These are phyloP conservation scores for Onychostruthus taczanowskii DNA, from an alignment of 2,113 vertebrate genomes.

Conservation along the genomic window DNA sequence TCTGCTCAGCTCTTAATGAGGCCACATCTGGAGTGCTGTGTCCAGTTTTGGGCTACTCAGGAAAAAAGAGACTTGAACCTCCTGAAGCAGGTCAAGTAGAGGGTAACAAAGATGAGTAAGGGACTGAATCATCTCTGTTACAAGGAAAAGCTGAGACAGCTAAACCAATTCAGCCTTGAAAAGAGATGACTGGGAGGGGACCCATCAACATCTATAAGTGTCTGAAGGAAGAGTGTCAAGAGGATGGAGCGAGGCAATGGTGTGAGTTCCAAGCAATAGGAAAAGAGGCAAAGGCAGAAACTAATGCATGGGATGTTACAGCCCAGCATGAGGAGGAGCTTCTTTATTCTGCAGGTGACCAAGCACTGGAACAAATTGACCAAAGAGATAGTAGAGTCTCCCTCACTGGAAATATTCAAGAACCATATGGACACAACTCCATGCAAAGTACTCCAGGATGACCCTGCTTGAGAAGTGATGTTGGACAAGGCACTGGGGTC, in stretches of 20 bases:
- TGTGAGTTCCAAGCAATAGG: neutral
- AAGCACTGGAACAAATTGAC: neutral
- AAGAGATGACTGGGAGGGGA: neutral
- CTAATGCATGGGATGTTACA: rapidly evolving
- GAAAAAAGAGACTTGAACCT: neutral
- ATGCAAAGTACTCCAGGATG: no score
- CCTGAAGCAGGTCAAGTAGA: rapidly evolving
- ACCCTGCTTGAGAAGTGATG: neutral
- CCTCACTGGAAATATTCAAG: neutral
- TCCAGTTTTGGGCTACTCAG: no score
- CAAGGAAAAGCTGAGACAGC: neutral
- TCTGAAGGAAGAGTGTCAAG: neutral
- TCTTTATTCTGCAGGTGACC: neutral
- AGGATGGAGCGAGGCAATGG: neutral
- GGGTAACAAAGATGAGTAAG: neutral
- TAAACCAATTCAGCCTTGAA: neutral
- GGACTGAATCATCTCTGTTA: neutral
- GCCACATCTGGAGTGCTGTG: neutral
- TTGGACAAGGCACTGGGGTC: neutral
- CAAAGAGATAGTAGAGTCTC: neutral
- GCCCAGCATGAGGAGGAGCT: neutral
- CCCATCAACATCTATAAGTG: neutral
- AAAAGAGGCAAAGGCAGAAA: neutral
- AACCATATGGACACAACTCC: neutral
- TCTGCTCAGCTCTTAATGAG: neutral